Conservation (phyloP, 2,797 vertebrate species). For the Triplophysa yarkandensis region DNA sequence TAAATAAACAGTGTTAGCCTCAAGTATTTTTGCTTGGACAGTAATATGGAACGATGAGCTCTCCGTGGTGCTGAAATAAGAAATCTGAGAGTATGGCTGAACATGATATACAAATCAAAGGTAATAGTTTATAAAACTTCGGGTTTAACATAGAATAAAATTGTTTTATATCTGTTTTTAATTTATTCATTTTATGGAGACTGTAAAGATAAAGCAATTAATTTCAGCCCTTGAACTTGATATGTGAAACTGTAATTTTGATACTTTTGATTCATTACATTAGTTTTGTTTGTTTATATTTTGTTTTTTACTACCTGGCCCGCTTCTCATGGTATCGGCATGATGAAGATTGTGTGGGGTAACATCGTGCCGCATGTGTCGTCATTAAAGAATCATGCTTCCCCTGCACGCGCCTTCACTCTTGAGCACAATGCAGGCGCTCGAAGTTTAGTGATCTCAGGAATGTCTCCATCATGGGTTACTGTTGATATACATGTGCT, state of each 20-base stretch:
- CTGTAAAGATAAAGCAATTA: neutral
- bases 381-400: slow-evolving; percentile 62
- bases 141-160: neutral
- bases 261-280: neutral
- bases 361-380: slow-evolving; percentile 49
- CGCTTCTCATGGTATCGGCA: slow-evolving; percentile 15
- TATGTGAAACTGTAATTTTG: no score
- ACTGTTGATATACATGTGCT: slow-evolving; percentile 11
- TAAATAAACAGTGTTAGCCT: neutral
- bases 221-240: no score
- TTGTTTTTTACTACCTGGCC: slow-evolving; percentile 24
- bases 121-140: neutral
- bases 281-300: neutral
- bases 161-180: neutral
- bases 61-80: slow-evolving; percentile 60
- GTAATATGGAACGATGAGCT: slow-evolving; percentile 33
- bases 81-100: neutral
- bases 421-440: slow-evolving; percentile 51
- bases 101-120: neutral
- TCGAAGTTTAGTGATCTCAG: slow-evolving; percentile 44
- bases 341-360: slow-evolving; percentile 42
- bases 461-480: slow-evolving; percentile 48
- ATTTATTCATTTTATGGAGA: neutral
- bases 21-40: neutral
- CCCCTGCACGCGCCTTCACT: slow-evolving; percentile 58